Conservation (phyloP, 2,113 vertebrate genomes). For the Trogon melanurus region DNA sequence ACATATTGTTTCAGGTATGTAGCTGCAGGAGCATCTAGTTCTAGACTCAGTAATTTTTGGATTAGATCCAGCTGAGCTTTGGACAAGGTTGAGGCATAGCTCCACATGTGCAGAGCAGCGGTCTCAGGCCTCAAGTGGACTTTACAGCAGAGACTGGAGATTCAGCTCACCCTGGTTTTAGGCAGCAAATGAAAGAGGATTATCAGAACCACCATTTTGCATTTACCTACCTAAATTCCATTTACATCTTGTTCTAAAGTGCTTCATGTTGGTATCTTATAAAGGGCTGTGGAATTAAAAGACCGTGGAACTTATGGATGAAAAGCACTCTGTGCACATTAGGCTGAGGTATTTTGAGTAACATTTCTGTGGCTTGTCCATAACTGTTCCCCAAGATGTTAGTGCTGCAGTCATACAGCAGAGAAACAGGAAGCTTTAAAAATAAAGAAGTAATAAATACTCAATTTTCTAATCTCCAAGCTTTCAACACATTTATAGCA, state of each 20-base stretch:
- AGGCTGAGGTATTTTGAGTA: neutral
- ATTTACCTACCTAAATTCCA: neutral
- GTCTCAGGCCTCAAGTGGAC: too few species aligned
- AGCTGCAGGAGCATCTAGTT: neutral
- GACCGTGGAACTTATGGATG: neutral
- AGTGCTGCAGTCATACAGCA: neutral
- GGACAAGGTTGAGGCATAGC: neutral
- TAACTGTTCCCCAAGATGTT: neutral
- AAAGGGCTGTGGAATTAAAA: neutral
- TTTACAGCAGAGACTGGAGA: neutral
- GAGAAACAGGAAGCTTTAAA: neutral
- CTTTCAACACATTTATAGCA: neutral
- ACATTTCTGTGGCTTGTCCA: neutral
- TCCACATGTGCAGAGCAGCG: neutral
- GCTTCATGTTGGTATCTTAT: neutral
- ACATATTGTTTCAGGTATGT: neutral
- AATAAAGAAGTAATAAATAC: neutral
- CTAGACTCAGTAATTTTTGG: neutral
- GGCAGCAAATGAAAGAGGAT: neutral
- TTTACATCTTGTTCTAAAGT: neutral
- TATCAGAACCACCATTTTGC: neutral
- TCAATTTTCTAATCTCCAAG: neutral
- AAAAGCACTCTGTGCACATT: neutral
- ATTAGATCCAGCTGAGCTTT: neutral
- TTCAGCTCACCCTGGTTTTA: neutral